Percentiles rank a stretch among this genome's conserved stretches.
Evolutionary conservation across 30 jellyfish, hydroid and myxozoan genomes (phyloP).

Genomic region (Catostylus mosaicus): DNA sequence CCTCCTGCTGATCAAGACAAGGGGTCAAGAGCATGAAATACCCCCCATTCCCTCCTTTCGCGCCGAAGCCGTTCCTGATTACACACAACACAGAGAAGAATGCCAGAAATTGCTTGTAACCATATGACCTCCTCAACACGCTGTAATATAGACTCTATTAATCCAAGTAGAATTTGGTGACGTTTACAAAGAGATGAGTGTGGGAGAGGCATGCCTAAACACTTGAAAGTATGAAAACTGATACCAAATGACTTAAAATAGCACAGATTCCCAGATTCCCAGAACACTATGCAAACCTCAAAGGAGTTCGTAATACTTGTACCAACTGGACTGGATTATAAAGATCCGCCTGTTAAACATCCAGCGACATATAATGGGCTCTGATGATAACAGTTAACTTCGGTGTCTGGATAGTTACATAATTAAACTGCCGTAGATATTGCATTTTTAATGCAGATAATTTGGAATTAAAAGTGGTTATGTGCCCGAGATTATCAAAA

Average conservation of each 20-base stretch:
- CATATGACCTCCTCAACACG: not conserved
- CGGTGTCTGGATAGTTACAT: no score
- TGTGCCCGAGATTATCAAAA: no score
- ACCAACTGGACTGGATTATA: slow-evolving; percentile 27
- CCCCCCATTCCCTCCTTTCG: no score
- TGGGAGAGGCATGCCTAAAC: not conserved
- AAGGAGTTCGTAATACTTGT: slow-evolving; percentile 20
- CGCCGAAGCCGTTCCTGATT: no score
- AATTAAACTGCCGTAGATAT: no score
- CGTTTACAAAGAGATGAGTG: slow-evolving; percentile 7
- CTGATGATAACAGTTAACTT: not conserved
- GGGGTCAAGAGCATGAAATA: no score
- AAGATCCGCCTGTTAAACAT: not conserved
- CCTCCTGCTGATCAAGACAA: no score
- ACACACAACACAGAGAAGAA: not conserved
- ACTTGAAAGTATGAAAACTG: not conserved
- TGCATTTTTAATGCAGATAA: no score
- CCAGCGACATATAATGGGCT: not conserved
- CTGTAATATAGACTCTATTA: not conserved
- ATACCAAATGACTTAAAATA: not conserved
- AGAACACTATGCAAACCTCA: slow-evolving; percentile 9
- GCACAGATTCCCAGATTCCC: not conserved
- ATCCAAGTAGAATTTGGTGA: slow-evolving; percentile 11
- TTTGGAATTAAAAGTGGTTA: no score
- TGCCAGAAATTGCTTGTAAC: not conserved